Evolutionary conservation across 2,888 invertebrate species (phyloP).

Genomic region (Octodonta nipae): DNA sequence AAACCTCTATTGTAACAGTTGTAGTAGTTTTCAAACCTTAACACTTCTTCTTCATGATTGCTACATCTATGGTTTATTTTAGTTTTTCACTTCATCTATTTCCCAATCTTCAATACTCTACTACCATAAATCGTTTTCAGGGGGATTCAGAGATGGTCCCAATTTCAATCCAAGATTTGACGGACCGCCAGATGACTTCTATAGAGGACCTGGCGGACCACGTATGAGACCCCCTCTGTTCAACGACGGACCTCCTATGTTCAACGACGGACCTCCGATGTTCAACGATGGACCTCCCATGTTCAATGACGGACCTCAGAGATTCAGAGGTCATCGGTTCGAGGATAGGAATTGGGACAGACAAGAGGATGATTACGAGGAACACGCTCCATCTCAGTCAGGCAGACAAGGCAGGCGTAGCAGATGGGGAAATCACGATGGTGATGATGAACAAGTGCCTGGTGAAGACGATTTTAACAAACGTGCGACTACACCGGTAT

Average conservation of each 20-base stretch:
- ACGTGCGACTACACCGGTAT: slow-evolving; percentile 1
- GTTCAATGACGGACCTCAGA: slow-evolving; percentile 13
- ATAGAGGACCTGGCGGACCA: slow-evolving; percentile 9
- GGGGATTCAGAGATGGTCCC: slow-evolving; percentile 34
- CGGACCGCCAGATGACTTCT: slow-evolving; percentile 23
- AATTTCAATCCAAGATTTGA: slow-evolving; percentile 25
- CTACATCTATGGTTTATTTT: too few relatives aligned
- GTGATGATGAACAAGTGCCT: background rate
- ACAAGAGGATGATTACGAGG: slow-evolving; percentile 10
- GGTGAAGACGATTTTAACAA: background rate
- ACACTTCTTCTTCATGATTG: too few relatives aligned
- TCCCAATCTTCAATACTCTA: too few relatives aligned
- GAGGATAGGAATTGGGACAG: slow-evolving; percentile 22
- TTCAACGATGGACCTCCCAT: slow-evolving; percentile 12
- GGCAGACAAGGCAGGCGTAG: slow-evolving; percentile 5
- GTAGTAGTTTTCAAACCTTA: too few relatives aligned
- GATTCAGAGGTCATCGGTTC: slow-evolving; percentile 10
- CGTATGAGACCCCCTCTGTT: slow-evolving; percentile 10
- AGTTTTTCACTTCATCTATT: too few relatives aligned
- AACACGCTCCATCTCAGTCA: too few relatives aligned
- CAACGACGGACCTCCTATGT: slow-evolving; percentile 7
- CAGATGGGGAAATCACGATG: slow-evolving; percentile 3
- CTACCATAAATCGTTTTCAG: slow-evolving; percentile 4
- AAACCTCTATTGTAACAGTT: too few relatives aligned
- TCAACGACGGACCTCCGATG: slow-evolving; percentile 4